Conservation (phyloP, 1,140 invertebrate genomes). For the Lutraria rhynchaena region DNA sequence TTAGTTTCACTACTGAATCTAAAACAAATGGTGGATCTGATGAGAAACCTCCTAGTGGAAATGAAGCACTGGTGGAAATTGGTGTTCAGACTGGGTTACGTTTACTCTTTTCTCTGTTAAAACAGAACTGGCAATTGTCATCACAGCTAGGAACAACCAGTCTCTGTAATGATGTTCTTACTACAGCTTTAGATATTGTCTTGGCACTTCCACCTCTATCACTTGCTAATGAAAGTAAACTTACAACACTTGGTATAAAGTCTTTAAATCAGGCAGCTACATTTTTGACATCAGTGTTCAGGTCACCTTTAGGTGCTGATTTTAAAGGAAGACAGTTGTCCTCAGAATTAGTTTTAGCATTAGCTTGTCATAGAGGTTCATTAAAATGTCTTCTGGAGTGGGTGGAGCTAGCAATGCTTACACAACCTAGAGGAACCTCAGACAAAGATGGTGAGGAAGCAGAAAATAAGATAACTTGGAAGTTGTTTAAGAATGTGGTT, state of each 20-base stretch:
- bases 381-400: conserved; percentile 86
- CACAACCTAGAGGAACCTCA: conserved; percentile 50
- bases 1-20: conserved; percentile 1
- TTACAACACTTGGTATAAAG: conserved; percentile 84
- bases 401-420: conserved; percentile 85
- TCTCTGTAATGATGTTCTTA: conserved; percentile 85
- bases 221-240: conserved; percentile 85
- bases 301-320: conserved; percentile 84
- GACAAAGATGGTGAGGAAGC: conserved; percentile 25
- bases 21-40: conserved; percentile 28
- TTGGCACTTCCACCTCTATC: conserved; percentile 85
- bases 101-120: conserved; percentile 85
- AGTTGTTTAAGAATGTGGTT: conserved; percentile 73
- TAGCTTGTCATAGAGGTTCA: conserved; percentile 86
- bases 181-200: conserved; percentile 85
- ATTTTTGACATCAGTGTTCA: conserved; percentile 85
- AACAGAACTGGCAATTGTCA: conserved; percentile 85
- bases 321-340: conserved; percentile 83
- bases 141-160: conserved; percentile 75
- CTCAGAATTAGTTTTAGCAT: conserved; percentile 84
- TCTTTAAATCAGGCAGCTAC: conserved; percentile 83
- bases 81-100: conserved; percentile 86
- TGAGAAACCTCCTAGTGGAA: conserved; percentile 76
- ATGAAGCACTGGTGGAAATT: conserved; percentile 86
- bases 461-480: conserved; percentile 68